These are phyloP conservation scores for Micrasema minimum DNA, from an alignment of 1,140 invertebrate species.

Conservation along the genomic window DNA sequence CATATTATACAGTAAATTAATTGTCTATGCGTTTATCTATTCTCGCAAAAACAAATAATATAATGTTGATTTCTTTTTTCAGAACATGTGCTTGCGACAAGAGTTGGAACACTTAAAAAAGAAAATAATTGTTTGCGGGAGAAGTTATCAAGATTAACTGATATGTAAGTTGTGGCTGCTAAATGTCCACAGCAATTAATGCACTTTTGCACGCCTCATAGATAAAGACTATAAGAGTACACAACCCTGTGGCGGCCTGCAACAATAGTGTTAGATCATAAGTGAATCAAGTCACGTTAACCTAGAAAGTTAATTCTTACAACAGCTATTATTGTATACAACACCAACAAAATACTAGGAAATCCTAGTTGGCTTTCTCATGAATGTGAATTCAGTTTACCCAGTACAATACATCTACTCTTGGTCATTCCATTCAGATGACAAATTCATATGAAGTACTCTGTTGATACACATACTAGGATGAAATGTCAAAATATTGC, in stretches of 20 bases:
- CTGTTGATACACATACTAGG: no score
- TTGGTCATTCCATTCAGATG: no score
- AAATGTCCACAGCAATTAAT: conserved; percentile 23
- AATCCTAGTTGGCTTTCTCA: no score
- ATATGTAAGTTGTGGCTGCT: conserved; percentile 70
- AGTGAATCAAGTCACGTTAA: conserved; percentile 32
- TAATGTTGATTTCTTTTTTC: conserved; percentile 59
- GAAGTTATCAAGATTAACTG: conserved; percentile 86
- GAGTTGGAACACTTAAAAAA: conserved; percentile 89
- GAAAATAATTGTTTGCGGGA: conserved; percentile 90
- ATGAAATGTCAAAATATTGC: no score
- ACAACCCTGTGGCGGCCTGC: conserved; percentile 32
- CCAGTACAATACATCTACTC: no score
- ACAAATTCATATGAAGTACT: no score
- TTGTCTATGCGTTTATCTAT: no score
- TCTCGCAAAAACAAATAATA: no score
- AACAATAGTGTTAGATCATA: conserved; percentile 33
- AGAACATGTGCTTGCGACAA: conserved; percentile 87
- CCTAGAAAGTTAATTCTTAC: conserved; percentile 29
- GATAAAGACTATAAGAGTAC: conserved; percentile 39
- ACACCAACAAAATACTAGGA: no score
- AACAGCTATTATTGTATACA: conserved; percentile 26
- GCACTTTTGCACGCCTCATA: conserved; percentile 37
- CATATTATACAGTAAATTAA: no score
- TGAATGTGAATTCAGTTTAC: no score